Evolutionary conservation across 2,113 vertebrate genomes (phyloP), one percentile per base, ranked within the genome.

Genomic region (Odobenus rosmarus): DNA sequence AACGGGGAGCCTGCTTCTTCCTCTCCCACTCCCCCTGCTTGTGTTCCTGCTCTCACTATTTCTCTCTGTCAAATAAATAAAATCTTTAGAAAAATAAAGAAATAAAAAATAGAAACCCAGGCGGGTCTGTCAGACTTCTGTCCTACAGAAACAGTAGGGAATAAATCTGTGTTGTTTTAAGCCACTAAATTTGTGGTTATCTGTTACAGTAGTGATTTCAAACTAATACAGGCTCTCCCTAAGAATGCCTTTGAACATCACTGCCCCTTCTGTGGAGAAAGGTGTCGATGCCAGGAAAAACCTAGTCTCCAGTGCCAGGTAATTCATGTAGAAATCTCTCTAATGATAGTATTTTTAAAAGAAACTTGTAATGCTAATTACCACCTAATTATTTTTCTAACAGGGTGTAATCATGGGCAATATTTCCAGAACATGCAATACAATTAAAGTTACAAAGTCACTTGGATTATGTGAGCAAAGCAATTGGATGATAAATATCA

Each of bases 341-440:
- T 77, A 91, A 97, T 88, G 98, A 91, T 62, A 97, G 83, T 84
- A 97, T 72, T 96, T 57, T 53, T 97, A n/a, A 81, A 96, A 95
- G 81, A 97, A 96, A 95, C 53, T 95, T 82, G 96, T 94, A 98
- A 97, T 7, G 0, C 67, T 95, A 98, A 92, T 71, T 82, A 89
- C 85, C 71, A 74, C 81, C 71, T 98, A 98, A 98, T 98, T 97
- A 98, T 96, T 97, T 96, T 97, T 98, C 97, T 94, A 98, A 98
- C 88, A 96, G 79, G 74, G 61, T 97, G 46, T 93, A 79, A 98
- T 97, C 86, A 89, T 84, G 96, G 97, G 89, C 97, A 96, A 95
- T 98, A 97, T 86, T 95, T 86, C 97, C 92, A 84, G 95, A 98
- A 93, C 62, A 71, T 89, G 94, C 76, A 96, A 94, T 64, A 97